These are phyloP conservation scores for Eugnorisma glareosa DNA, from an alignment of 2,888 invertebrate species.

Conservation along the genomic window DNA sequence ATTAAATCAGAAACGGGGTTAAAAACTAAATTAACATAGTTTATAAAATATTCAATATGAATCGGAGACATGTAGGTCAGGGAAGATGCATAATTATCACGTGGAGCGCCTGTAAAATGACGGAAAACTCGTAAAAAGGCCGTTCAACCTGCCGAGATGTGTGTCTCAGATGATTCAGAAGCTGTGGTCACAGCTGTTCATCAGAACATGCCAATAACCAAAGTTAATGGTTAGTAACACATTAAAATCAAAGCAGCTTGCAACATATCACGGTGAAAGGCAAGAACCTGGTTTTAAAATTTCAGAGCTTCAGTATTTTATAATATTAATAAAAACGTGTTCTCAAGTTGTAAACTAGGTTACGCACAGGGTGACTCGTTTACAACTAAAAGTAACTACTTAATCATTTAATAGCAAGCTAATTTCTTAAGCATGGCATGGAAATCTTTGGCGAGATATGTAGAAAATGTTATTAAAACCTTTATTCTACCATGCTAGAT, in stretches of 20 bases:
- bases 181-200: slow-evolving; percentile 51
- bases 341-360: background rate
- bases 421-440: background rate
- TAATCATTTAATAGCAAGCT: background rate
- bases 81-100: slow-evolving; percentile 70
- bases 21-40: slow-evolving; percentile 65
- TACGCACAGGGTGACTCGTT: background rate
- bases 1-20: slow-evolving; percentile 58
- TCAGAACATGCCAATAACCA: slow-evolving; percentile 41
- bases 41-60: slow-evolving; percentile 67
- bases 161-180: slow-evolving; percentile 29
- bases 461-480: background rate
- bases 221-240: slow-evolving; percentile 31
- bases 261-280: background rate
- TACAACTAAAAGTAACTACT: background rate
- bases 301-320: background rate
- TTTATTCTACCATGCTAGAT: background rate
- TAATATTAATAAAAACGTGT: slow-evolving; percentile 4
- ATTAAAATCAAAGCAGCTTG: slow-evolving; percentile 46
- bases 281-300: slow-evolving; percentile 5
- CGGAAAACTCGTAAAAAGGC: slow-evolving; percentile 48
- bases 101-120: slow-evolving; percentile 57
- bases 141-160: slow-evolving; percentile 45
- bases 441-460: background rate
- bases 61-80: slow-evolving; percentile 67